A percentile compares a stretch with the other conserved stretches of the same genome.
phyloP scores from a whole-genome alignment of 2,888 invertebrate species.

The Meghimatium bilineatum region DNA sequence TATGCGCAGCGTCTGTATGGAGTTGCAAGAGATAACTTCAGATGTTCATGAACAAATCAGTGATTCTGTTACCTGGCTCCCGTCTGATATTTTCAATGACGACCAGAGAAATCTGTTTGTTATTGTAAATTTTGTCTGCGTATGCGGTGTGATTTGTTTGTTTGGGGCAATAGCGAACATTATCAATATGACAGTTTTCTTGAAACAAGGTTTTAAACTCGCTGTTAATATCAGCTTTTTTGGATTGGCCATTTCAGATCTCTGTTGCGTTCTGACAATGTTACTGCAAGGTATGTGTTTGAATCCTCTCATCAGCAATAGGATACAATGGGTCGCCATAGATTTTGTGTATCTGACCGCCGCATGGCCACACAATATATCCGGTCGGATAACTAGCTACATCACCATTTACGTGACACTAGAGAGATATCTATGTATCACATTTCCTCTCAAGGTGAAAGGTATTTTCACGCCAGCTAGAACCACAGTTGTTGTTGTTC shows the following conservation, averaged over 20 bases:
- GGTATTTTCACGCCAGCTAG: neutral
- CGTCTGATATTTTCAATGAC: neutral
- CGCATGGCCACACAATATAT: neutral
- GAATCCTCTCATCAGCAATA: neutral
- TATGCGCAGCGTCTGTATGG: no score
- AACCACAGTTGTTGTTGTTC: neutral
- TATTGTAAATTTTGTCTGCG: slow-evolving; percentile 3
- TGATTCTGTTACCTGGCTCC: neutral
- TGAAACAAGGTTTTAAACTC: neutral
- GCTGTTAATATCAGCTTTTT: slow-evolving; percentile 5
- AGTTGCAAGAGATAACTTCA: no score
- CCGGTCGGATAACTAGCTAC: neutral
- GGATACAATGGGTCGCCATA: neutral
- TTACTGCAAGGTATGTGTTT: neutral
- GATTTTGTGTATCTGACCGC: neutral
- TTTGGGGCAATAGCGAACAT: neutral
- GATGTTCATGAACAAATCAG: no score
- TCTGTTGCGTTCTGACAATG: neutral
- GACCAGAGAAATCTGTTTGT: neutral
- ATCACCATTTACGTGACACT: neutral
- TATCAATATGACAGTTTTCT: neutral
- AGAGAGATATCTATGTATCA: no score
- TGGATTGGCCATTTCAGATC: slow-evolving; percentile 9
- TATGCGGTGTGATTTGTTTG: neutral
- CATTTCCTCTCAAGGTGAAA: no score